Conservation (phyloP, 2,888 invertebrate genomes). For the Hirtodrosophila alboralis region DNA sequence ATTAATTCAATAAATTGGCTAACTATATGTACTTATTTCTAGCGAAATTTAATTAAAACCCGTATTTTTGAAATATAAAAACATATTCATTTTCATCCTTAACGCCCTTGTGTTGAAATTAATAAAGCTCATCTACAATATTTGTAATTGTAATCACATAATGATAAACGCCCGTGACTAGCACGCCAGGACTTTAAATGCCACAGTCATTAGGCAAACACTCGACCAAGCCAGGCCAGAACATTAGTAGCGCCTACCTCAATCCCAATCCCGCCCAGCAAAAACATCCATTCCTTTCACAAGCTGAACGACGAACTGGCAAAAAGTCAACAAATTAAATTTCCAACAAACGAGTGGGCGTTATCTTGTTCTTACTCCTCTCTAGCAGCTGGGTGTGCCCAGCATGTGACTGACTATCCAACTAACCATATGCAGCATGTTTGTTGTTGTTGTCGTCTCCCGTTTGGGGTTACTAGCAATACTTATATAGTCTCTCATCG, state of each 20-base stretch:
- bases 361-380: slow-evolving; percentile 30
- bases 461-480: slow-evolving; percentile 29
- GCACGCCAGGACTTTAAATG: slow-evolving; percentile 51
- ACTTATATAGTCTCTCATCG: slow-evolving; percentile 16
- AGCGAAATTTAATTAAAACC: too few relatives aligned
- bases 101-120: slow-evolving; percentile 5
- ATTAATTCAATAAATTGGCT: too few relatives aligned
- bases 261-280: slow-evolving; percentile 4
- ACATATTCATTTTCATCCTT: not conserved
- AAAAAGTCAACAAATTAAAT: slow-evolving; percentile 64
- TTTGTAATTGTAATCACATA: slow-evolving; percentile 68
- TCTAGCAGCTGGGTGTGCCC: slow-evolving; percentile 71
- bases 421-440: slow-evolving; percentile 65
- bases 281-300: not conserved
- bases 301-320: slow-evolving; percentile 14
- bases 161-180: slow-evolving; percentile 43
- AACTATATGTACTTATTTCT: too few relatives aligned
- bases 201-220: slow-evolving; percentile 64
- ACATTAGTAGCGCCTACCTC: slow-evolving; percentile 1
- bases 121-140: slow-evolving; percentile 36
- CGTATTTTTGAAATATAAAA: not conserved
- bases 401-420: slow-evolving; percentile 54
- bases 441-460: slow-evolving; percentile 53
- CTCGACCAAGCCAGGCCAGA: slow-evolving; percentile 3
- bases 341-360: slow-evolving; percentile 41